Evolutionary conservation across 2,797 vertebrate genomes (phyloP), one percentile per base, ranked within the genome.

Genomic region (Thamnophis elegans): DNA sequence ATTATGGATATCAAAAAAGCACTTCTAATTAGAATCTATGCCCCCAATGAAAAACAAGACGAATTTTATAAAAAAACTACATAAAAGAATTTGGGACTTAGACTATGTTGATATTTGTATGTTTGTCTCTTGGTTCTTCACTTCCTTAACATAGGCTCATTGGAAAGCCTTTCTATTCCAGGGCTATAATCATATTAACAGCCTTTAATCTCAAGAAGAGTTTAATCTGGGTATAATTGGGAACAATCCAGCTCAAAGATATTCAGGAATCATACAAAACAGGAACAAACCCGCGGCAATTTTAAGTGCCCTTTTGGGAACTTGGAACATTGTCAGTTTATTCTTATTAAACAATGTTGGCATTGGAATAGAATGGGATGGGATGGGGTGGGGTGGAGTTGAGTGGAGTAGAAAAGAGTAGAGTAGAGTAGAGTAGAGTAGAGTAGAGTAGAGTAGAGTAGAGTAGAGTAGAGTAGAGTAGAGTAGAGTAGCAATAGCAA

Each of bases 321-420:
- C 1, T 78, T 78, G 68, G 73, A 78, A 78, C 36, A 22, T 3
- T 18, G 3, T 78, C 73, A 20, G 8, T 11, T 42, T 42, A 42
- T 42, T 42, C 18, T 42, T 42, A 42, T 22, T 78, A 42, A 78
- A 78, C 7, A 36, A 20, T 78, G 36, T 78, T 78, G 32, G 68
- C 2, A 36, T 36, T 73, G 7, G 13, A 65, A 65, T 65, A 14
- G 28, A 65, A n/a, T 62, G 47, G 47, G 47, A 13, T 54, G 54
- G 54, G 54, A 1, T 55, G 2, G 16, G 1, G 1, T 56, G 5
- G 55, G 3, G 1, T 54, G 54, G 12, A 14, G 1, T n/a, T 13
- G 22, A 9, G 3, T 60, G 8, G 1, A 25, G 25, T 22, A 2
- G 20, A 16, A n/a, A n/a, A n/a, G n/a, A n/a, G n/a, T n/a, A n/a